Evolutionary conservation across 2,888 invertebrate species (phyloP).

Genomic region (Stegana nigrithorax): DNA sequence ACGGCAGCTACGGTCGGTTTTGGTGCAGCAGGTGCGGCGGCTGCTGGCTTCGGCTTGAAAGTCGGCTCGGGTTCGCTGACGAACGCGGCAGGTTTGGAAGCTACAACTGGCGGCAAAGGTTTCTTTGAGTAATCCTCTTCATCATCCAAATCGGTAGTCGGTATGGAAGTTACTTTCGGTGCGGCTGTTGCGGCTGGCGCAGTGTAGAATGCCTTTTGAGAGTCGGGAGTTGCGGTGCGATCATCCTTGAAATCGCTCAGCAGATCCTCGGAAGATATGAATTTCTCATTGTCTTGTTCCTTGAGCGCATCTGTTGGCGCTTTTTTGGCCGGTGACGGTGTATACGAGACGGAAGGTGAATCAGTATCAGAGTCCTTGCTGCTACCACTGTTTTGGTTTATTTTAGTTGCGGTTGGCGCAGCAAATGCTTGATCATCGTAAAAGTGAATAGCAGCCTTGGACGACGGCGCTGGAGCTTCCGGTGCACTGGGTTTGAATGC

Average conservation of each 20-base stretch:
- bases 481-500: conserved; percentile 39
- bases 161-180: conserved; percentile 22
- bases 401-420: background rate
- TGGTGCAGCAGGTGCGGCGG: conserved; percentile 1
- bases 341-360: conserved; percentile 64
- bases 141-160: conserved; percentile 58
- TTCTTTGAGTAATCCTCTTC: conserved; percentile 49
- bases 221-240: conserved; percentile 50
- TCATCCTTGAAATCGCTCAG: conserved; percentile 65
- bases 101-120: conserved; percentile 23
- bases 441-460: conserved; percentile 28
- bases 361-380: conserved; percentile 65
- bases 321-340: conserved; percentile 66
- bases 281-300: conserved; percentile 68
- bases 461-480: too few relatives aligned
- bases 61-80: conserved; percentile 17
- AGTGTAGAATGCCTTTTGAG: conserved; percentile 32
- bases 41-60: conserved; percentile 30
- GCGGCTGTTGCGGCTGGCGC: conserved; percentile 16
- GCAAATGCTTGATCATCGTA: conserved; percentile 35
- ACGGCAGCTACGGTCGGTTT: background rate
- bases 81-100: conserved; percentile 22
- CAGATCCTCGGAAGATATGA: conserved; percentile 68
- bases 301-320: conserved; percentile 61
- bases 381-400: background rate